These are phyloP conservation scores for Camponotus floridanus DNA, from an alignment of 1,140 invertebrate genomes.

Conservation along the genomic window DNA sequence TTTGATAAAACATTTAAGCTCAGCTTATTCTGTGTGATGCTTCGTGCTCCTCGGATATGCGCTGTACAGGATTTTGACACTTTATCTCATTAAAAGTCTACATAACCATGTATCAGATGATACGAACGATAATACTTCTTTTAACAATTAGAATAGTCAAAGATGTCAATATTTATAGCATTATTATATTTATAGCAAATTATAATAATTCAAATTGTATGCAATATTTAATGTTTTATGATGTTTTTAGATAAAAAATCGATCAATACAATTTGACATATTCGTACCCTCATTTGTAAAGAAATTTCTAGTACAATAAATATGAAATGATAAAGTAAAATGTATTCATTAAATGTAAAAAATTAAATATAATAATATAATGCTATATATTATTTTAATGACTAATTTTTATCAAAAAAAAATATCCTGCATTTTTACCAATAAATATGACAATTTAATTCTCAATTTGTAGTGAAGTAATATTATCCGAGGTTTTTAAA, in stretches of 20 bases:
- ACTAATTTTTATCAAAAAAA: neutral
- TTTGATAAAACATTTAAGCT: conserved; percentile 47
- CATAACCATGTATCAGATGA: neutral
- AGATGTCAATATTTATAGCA: neutral
- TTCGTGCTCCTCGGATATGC: neutral
- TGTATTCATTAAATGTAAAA: neutral
- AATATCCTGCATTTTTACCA: neutral
- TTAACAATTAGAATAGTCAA: neutral
- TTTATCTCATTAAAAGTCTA: neutral
- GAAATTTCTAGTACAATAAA: neutral
- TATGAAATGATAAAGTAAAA: neutral
- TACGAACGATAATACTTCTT: neutral
- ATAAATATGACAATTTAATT: neutral
- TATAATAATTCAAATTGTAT: neutral
- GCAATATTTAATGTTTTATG: neutral
- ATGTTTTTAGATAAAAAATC: neutral
- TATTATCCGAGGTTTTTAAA: neutral
- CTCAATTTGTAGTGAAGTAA: neutral
- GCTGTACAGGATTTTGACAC: conserved; percentile 3
- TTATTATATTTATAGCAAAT: neutral
- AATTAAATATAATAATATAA: conserved; percentile 16
- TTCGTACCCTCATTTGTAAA: neutral
- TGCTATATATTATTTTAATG: neutral
- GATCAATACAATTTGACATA: neutral
- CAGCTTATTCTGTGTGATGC: conserved; percentile 19